Conservation (phyloP, 2,888 invertebrate genomes). For the Philhelius pedissequus region DNA sequence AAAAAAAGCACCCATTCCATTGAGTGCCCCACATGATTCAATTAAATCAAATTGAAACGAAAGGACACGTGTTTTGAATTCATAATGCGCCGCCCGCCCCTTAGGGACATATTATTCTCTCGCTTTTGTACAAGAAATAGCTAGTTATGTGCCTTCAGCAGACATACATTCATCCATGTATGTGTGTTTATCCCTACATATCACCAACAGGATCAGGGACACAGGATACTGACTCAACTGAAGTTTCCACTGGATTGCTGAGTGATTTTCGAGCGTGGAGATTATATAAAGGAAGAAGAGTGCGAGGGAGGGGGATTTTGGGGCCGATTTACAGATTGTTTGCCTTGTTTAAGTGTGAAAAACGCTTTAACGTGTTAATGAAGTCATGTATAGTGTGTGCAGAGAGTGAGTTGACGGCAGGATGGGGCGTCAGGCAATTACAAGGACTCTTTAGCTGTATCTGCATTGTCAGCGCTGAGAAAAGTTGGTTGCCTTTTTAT, state of each 20-base stretch:
- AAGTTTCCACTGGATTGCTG: constrained; percentile 51
- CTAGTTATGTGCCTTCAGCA: background rate
- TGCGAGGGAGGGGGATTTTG: background rate
- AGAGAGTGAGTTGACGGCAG: background rate
- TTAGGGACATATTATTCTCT: constrained; percentile 57
- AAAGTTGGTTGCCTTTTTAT: constrained; percentile 31
- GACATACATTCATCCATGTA: background rate
- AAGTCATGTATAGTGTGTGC: constrained; percentile 59
- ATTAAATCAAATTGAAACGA: constrained; percentile 78
- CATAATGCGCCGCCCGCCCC: constrained; percentile 69
- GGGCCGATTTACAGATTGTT: constrained; percentile 64
- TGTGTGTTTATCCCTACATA: constrained; percentile 39
- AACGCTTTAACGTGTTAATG: constrained; percentile 67
- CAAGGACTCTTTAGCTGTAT: constrained; percentile 44
- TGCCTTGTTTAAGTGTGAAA: constrained; percentile 67
- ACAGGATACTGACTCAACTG: constrained; percentile 10
- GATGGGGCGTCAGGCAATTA: constrained; percentile 37
- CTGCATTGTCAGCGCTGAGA: constrained; percentile 28
- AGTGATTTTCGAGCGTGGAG: constrained; percentile 60
- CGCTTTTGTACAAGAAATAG: background rate
- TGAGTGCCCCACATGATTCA: constrained; percentile 74
- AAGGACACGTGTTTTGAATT: constrained; percentile 74
- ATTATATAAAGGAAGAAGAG: background rate
- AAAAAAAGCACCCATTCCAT: background rate
- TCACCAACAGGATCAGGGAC: constrained; percentile 65